Conservation (phyloP, 1,140 invertebrate species). For the Diachasmimorpha longicaudata region DNA sequence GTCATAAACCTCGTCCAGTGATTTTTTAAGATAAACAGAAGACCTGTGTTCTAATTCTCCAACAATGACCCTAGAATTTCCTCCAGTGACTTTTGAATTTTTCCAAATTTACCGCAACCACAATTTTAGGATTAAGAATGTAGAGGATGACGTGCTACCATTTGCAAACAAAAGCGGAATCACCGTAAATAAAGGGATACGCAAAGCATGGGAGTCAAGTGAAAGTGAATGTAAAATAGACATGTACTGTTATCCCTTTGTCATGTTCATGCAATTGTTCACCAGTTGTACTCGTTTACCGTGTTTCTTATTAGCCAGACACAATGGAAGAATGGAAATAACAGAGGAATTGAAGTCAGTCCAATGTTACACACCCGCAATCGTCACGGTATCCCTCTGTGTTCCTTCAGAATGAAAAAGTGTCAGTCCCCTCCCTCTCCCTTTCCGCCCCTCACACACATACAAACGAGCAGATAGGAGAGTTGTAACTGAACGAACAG, state of each 20-base stretch:
- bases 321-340: background rate
- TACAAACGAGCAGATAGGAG: too few relatives aligned
- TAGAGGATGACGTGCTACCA: too few relatives aligned
- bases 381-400: background rate
- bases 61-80: too few relatives aligned
- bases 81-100: too few relatives aligned
- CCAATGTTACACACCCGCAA: background rate
- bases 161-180: background rate
- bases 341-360: background rate
- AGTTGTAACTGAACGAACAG: too few relatives aligned
- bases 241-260: background rate
- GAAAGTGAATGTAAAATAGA: background rate
- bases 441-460: too few relatives aligned
- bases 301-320: background rate
- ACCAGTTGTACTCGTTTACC: background rate
- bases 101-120: too few relatives aligned
- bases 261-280: background rate
- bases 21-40: too few relatives aligned
- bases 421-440: too few relatives aligned
- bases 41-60: too few relatives aligned
- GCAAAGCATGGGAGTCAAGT: background rate
- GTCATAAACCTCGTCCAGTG: too few relatives aligned
- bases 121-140: too few relatives aligned
- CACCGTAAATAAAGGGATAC: background rate
- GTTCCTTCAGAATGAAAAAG: background rate